Evolutionary conservation across 30 jellyfish, hydroid and myxozoan species (phyloP), one percentile per base, ranked within the genome.

Genomic region (Aurelia coerulea): DNA sequence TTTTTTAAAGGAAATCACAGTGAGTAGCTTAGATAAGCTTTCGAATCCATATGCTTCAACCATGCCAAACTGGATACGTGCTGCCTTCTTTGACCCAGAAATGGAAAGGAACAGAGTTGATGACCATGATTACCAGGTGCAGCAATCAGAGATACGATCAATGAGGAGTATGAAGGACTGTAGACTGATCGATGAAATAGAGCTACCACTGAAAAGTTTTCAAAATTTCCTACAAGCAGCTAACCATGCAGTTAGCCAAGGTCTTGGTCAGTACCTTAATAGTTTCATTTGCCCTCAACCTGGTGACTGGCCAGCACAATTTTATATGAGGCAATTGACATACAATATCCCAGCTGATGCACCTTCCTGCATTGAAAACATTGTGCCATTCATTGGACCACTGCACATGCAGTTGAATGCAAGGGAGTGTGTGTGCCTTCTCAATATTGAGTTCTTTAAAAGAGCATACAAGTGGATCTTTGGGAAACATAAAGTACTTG

Each of bases 131-230:
- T n/a, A n/a, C n/a, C n/a, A n/a, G n/a, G n/a, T n/a, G n/a, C n/a
- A n/a, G n/a, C n/a, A n/a, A n/a, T n/a, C n/a, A n/a, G n/a, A n/a
- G n/a, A n/a, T n/a, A n/a, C n/a, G n/a, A n/a, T n/a, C n/a, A n/a
- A n/a, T n/a, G n/a, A n/a, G n/a, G n/a, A n/a, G n/a, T n/a, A n/a
- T n/a, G n/a, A n/a, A n/a, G n/a, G n/a, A n/a, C n/a, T n/a, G n/a
- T n/a, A n/a, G n/a, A n/a, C n/a, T n/a, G n/a, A n/a, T n/a, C n/a
- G n/a, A n/a, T n/a, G n/a, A n/a, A 29, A 4, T 73, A n/a, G 83
- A 73, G 83, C 49, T 73, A 16, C 73, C 83, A 23, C 83, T 73
- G 16, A 73, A 73, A 73, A 73, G 83, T 73, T 73, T 23, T 51
- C 42, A 73, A 23, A 73, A 51, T 46, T 35, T 73, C 69, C 69